Evolutionary conservation across 2,888 invertebrate genomes (phyloP).

Genomic region (Willowsia nigromaculata): DNA sequence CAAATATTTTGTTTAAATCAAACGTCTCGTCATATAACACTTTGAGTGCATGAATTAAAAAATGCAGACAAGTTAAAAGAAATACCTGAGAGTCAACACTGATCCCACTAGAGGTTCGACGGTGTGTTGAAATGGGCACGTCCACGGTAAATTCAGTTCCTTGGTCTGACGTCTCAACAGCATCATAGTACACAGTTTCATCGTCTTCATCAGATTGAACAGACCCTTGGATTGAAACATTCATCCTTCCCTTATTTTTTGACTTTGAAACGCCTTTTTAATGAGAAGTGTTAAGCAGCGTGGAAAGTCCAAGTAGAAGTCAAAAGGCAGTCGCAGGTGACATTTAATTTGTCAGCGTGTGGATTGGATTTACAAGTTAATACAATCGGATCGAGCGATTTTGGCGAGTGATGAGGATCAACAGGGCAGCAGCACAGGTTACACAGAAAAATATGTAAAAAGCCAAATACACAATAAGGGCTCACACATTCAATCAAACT

Average conservation of each 20-base stretch:
- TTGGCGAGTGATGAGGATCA: neutral
- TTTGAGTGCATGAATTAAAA: too few species aligned
- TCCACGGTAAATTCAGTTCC: slow-evolving; percentile 77
- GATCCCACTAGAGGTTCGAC: slow-evolving; percentile 80
- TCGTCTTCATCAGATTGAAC: slow-evolving; percentile 84
- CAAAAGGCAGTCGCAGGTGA: slow-evolving; percentile 3
- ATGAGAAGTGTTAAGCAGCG: neutral
- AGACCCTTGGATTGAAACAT: slow-evolving; percentile 74
- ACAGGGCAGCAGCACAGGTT: slow-evolving; percentile 17
- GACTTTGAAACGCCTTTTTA: slow-evolving; percentile 52
- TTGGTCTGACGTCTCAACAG: slow-evolving; percentile 81
- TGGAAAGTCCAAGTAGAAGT: neutral
- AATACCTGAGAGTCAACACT: slow-evolving; percentile 79
- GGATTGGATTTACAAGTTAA: neutral
- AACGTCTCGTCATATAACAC: too few species aligned
- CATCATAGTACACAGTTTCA: slow-evolving; percentile 84
- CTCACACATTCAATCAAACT: neutral
- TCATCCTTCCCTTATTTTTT: slow-evolving; percentile 68
- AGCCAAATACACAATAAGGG: neutral
- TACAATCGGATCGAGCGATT: neutral
- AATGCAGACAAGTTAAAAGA: too few species aligned
- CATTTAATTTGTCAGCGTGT: neutral
- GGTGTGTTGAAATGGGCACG: slow-evolving; percentile 79
- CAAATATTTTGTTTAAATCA: neutral
- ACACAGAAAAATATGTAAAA: slow-evolving; percentile 2